Evolutionary conservation across 2,888 invertebrate genomes (phyloP), one percentile per base, ranked within the genome.

Genomic region (Celastrina argiolus): DNA sequence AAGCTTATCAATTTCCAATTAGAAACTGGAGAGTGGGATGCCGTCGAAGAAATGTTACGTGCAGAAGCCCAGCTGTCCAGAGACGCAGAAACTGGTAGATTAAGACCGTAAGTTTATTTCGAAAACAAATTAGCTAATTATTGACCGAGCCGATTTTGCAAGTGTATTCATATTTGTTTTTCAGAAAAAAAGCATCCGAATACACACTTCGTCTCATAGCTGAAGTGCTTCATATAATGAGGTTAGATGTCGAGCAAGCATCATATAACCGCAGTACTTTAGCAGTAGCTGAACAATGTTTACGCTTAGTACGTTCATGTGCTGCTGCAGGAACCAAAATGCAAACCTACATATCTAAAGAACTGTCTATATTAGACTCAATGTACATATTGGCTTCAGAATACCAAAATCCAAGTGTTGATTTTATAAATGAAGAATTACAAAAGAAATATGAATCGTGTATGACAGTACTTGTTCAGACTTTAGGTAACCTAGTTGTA

Each of bases 401-500:
- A 71, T 87, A 87, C 72, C 87, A 91, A 72, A 86, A 91, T 64
- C 87, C 88, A 1, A 89, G 85, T 63, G 80, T 87, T 3, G 88
- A 90, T 7, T 83, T 87, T n/a, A 67, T 86, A 1, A 87, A 85
- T 69, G 88, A 90, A 69, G 91, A 91, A 67, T 69, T 91, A 22
- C 88, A 88, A 58, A 88, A 90, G 70, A 87, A 88, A 75, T 87
- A 85, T 75, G 88, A 91, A 70, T 80, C 86, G 0, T 92, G 92
- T 72, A 86, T 92, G 83, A 89, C 88, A 51, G 84, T 92, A 18
- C 83, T 92, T 4, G 83, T 93, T 66, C 93, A 93, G 76, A 92
- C 93, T 12, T 74, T 93, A 66, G 92, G 93, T 36, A 93, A 93
- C 74, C 77, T 93, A 68, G 89, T 92, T 8, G 92, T 93, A 0